These are phyloP conservation scores for Sinonovacula constricta DNA, from an alignment of 1,140 invertebrate genomes.

Conservation along the genomic window DNA sequence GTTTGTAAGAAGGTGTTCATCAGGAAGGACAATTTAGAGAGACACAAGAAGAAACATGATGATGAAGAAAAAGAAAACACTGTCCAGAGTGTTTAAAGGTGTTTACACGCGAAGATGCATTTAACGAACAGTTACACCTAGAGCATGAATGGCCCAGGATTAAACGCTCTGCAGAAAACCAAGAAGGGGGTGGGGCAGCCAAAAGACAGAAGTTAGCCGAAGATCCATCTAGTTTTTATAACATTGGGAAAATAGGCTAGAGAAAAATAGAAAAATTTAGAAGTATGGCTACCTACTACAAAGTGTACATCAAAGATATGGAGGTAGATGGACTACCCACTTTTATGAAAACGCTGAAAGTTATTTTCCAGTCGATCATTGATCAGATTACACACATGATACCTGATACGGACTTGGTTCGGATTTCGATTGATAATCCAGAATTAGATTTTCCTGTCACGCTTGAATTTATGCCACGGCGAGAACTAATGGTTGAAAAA, in stretches of 20 bases:
- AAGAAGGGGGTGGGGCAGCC: not conserved
- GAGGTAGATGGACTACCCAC: not conserved
- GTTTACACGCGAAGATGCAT: not conserved
- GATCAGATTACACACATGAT: not conserved
- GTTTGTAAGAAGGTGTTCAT: not conserved
- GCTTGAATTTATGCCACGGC: not conserved
- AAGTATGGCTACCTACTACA: not conserved
- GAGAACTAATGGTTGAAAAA: not conserved
- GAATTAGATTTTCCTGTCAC: constrained; percentile 6
- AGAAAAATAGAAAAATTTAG: constrained; percentile 9
- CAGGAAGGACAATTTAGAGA: not conserved
- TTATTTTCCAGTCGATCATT: not conserved
- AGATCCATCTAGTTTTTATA: not conserved
- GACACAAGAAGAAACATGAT: constrained; percentile 2
- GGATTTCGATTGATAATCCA: not conserved
- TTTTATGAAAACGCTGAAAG: not conserved
- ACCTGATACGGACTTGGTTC: constrained; percentile 1
- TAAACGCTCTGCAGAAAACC: not conserved
- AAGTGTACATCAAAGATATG: not conserved
- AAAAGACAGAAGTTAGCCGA: not conserved
- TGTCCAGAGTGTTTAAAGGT: constrained; percentile 12
- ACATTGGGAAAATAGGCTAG: not conserved
- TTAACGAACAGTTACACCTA: constrained; percentile 7
- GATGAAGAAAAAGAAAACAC: constrained; percentile 1
- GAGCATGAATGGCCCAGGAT: not conserved